A percentile compares a stretch with the other conserved stretches of the same genome.
Evolutionary conservation across 2,113 vertebrate species (phyloP).

Genomic region (Prolemur simus): DNA sequence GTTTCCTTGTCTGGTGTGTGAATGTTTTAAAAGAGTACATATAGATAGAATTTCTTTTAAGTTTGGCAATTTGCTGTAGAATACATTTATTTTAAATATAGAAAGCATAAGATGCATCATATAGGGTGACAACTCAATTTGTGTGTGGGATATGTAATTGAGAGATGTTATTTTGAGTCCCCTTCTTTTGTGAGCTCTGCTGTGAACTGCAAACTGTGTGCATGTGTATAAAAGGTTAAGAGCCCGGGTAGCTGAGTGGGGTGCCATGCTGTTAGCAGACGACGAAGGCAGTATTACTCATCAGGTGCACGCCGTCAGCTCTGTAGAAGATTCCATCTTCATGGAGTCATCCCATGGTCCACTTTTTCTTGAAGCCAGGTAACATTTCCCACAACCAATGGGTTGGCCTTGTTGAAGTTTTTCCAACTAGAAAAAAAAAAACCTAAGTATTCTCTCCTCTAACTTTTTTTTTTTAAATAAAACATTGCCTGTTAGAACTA

Average conservation of each 20-base stretch:
- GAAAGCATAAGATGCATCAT: slow-evolving; percentile 53
- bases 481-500: slow-evolving; percentile 78
- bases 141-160: slow-evolving; percentile 72
- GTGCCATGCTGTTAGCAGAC: slow-evolving; percentile 88
- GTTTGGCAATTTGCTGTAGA: slow-evolving; percentile 25
- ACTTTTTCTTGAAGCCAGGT: slow-evolving; percentile 89
- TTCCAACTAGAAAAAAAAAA: slow-evolving; percentile 62
- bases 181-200: slow-evolving; percentile 77
- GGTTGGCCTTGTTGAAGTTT: slow-evolving; percentile 70
- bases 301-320: slow-evolving; percentile 90
- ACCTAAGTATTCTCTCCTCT: slow-evolving; percentile 36
- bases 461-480: slow-evolving; percentile 30
- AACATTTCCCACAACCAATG: slow-evolving; percentile 80
- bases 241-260: slow-evolving; percentile 87
- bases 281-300: slow-evolving; percentile 89
- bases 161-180: slow-evolving; percentile 73
- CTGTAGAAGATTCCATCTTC: slow-evolving; percentile 91
- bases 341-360: slow-evolving; percentile 90
- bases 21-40: slow-evolving; percentile 20
- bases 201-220: slow-evolving; percentile 85
- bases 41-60: slow-evolving; percentile 7
- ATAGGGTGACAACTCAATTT: slow-evolving; percentile 27
- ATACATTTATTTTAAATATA: slow-evolving; percentile 62
- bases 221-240: slow-evolving; percentile 89
- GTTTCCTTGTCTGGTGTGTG: background rate